Conservation (phyloP, 37 sponge, comb jelly and placozoan genomes). For the Eunapius fragilis region DNA sequence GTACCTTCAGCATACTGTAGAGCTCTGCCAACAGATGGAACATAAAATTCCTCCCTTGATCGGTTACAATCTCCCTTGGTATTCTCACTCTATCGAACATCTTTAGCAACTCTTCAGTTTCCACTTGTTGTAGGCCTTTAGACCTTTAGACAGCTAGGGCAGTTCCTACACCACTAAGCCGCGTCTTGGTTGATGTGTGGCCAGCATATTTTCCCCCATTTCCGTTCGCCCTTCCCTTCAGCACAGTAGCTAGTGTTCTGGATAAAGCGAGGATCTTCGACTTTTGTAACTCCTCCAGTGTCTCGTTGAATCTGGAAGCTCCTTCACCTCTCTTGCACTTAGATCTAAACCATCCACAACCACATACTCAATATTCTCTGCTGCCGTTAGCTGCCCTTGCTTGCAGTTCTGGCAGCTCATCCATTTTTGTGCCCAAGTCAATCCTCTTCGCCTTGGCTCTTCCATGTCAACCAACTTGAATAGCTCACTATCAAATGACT, state of each 20-base stretch:
- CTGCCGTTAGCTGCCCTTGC: neutral
- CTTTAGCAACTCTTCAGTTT: no score
- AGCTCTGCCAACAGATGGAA: slow-evolving; percentile 14
- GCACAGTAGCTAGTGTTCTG: neutral
- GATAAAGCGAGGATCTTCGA: neutral
- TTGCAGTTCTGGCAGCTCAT: no score
- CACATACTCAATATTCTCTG: neutral
- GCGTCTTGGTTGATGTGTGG: slow-evolving; percentile 7
- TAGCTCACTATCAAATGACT: neutral
- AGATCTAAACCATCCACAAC: neutral
- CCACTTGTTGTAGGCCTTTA: neutral
- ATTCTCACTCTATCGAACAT: no score
- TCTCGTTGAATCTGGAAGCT: neutral
- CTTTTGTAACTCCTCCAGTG: neutral
- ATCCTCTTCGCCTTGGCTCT: neutral
- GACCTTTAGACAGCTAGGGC: slow-evolving; percentile 21
- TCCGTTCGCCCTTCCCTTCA: neutral
- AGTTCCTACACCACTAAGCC: slow-evolving; percentile 8
- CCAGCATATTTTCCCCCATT: slow-evolving; percentile 2
- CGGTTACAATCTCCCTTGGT: slow-evolving; percentile 26
- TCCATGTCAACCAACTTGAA: neutral
- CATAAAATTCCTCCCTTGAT: slow-evolving; percentile 33
- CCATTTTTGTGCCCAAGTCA: neutral
- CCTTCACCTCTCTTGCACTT: neutral
- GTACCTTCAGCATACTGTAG: slow-evolving; percentile 12